These are phyloP conservation scores for Falco rusticolus DNA, from an alignment of 2,797 vertebrate species.

Conservation along the genomic window DNA sequence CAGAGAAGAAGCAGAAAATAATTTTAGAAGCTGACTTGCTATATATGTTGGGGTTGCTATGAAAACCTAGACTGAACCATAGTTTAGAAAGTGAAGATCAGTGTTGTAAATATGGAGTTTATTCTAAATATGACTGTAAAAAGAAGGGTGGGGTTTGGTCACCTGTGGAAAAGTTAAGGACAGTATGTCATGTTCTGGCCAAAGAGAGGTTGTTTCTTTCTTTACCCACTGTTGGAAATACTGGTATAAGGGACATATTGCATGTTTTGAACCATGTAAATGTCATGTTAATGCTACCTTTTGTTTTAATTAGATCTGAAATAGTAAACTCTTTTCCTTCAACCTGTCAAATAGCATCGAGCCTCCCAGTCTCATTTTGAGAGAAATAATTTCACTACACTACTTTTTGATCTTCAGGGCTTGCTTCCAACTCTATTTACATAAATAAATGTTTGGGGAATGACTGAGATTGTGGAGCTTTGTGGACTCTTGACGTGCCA, in stretches of 20 bases:
- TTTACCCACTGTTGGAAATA: not conserved
- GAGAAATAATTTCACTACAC: not conserved
- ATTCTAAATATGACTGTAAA: not conserved
- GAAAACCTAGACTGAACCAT: not conserved
- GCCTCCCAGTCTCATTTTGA: not conserved
- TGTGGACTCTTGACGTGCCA: not conserved
- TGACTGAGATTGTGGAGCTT: not conserved
- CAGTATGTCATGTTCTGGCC: not conserved
- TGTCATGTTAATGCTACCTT: not conserved
- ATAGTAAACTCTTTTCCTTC: not conserved
- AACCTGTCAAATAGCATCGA: not conserved
- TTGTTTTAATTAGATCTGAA: conserved; percentile 18
- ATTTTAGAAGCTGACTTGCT: conserved; percentile 35
- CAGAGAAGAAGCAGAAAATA: conserved; percentile 29
- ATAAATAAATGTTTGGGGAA: not conserved
- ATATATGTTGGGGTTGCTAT: not conserved
- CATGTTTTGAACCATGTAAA: not conserved
- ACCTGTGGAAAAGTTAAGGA: not conserved
- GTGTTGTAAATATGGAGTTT: not conserved
- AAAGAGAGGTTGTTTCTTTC: not conserved
- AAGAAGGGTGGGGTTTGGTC: not conserved
- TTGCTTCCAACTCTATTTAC: conserved; percentile 15
- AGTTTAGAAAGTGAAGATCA: not conserved
- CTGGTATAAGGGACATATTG: not conserved
- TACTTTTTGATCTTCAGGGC: conserved; percentile 28